Base-by-base conservation (phyloP, 2,888 invertebrate species). In the Endomychus coccineus region DNA sequence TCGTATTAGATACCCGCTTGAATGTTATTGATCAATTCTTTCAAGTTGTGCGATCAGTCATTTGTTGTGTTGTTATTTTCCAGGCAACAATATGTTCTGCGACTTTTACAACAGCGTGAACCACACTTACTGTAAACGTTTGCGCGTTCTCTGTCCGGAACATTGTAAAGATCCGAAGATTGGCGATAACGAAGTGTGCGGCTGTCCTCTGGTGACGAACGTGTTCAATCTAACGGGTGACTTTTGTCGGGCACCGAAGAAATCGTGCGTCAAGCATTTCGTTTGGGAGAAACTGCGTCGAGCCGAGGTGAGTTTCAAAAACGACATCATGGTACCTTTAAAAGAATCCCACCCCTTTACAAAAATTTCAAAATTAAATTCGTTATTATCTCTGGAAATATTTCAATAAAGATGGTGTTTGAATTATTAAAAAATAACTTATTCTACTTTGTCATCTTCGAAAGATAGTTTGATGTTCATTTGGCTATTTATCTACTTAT, bases 91-190 rank as follows among this genome's bases (percentile, higher is more conserved):
- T 51, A 91, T 98, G 84, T 97, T 97, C 66, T 98, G 98, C 62
- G 97, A 98, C 58, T 90, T 84, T 62, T 96, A 83, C 68, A 96
- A 95, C 67, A 78, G 85, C 0, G 71, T 74, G 3, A 90, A 85
- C 55, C 78, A 80, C 32, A 95, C 95, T 0, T 98, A 97, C 58
- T 98, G 98, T 67, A 97, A 97, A 66, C 71, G 97, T 34, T 68
- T 98, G 38, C 77, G 92, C 48, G 94, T 97, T 0, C 74, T 98
- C 48, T 98, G 98, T 58, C 96, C 98, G 0, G 98, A 98, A 58
- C 97, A 98, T 64, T 89, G 87, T 54, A 96, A 95, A 63, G 91
- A 92, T 54, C 82, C 89, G 0, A 90, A 91, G 68, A 80, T 89
- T n/a, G 75, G 72, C 25, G 88, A 88, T 49, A 73, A 77, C 1